phyloP scores from a whole-genome alignment of 2,888 invertebrate genomes.

The Nematopogon swammerdamellus region DNA sequence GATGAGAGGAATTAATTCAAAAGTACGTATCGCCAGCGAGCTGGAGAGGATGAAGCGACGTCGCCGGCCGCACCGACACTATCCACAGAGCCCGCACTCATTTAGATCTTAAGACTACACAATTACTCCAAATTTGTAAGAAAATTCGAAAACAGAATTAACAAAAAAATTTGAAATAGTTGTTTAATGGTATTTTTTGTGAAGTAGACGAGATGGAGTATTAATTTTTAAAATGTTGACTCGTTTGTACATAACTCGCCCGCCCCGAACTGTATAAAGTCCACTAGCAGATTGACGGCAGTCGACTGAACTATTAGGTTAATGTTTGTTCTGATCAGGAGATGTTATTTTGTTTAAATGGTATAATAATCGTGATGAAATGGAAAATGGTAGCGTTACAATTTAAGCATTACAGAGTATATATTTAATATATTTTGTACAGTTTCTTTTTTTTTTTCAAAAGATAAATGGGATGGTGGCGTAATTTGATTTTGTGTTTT shows the following conservation, averaged over 20 bases:
- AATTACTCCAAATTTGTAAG: slow-evolving; percentile 33
- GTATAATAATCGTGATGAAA: slow-evolving; percentile 54
- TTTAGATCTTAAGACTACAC: slow-evolving; percentile 36
- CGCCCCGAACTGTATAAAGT: slow-evolving; percentile 2
- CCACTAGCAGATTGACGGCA: neutral
- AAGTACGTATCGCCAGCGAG: no score
- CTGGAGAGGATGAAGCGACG: slow-evolving; percentile 19
- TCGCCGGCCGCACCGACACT: slow-evolving; percentile 19
- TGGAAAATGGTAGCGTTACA: slow-evolving; percentile 50
- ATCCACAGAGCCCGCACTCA: slow-evolving; percentile 2
- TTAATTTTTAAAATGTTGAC: slow-evolving; percentile 39
- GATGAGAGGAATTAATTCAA: slow-evolving; percentile 34
- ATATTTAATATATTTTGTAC: slow-evolving; percentile 60
- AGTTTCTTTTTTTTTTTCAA: slow-evolving; percentile 59
- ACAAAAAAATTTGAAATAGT: neutral
- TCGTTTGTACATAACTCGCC: slow-evolving; percentile 6
- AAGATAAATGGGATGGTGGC: slow-evolving; percentile 59
- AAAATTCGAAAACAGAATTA: neutral
- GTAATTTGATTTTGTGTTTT: slow-evolving; percentile 45
- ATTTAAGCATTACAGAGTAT: slow-evolving; percentile 59
- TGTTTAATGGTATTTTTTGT: slow-evolving; percentile 20
- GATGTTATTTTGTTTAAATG: slow-evolving; percentile 55
- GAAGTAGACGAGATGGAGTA: slow-evolving; percentile 35
- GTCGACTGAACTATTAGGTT: slow-evolving; percentile 21
- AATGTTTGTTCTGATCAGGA: slow-evolving; percentile 52